Conservation (phyloP, 2,797 vertebrate genomes). For the Allochrocebus solatus region DNA sequence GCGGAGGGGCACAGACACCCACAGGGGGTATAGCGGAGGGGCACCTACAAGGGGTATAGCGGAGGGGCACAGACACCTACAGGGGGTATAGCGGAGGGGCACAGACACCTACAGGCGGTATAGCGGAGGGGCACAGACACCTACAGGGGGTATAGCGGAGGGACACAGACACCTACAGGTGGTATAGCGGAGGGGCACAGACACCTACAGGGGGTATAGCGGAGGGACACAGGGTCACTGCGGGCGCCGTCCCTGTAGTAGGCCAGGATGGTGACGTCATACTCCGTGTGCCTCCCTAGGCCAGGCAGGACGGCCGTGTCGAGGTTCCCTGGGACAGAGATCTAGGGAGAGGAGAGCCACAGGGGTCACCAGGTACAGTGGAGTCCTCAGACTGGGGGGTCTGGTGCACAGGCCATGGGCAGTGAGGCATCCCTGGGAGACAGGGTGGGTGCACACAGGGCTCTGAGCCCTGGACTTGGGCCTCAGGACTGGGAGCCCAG, state of each 20-base stretch:
- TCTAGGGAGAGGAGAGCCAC: constrained; percentile 79
- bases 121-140: too few species aligned
- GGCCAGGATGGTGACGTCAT: constrained; percentile 94
- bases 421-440: background rate
- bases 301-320: constrained; percentile 87
- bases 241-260: constrained; percentile 92
- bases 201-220: constrained; percentile 93
- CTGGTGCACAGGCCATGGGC: fast-evolving
- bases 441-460: background rate
- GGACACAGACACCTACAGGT: constrained; percentile 72
- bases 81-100: too few species aligned
- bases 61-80: constrained; percentile 83
- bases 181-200: constrained; percentile 82
- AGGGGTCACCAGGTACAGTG: background rate
- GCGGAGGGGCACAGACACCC: constrained; percentile 84
- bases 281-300: constrained; percentile 90
- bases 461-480: background rate
- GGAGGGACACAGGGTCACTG: constrained; percentile 91
- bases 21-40: too few species aligned
- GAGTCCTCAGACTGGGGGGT: background rate
- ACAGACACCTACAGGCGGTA: too few species aligned
- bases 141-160: too few species aligned
- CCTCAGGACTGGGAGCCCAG: background rate
- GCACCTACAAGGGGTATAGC: constrained; percentile 92
- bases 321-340: constrained; percentile 88